Percentiles rank a stretch among this genome's conserved stretches.
Conservation (phyloP, 2,113 vertebrate species). For the Thunnus thynnus region DNA sequence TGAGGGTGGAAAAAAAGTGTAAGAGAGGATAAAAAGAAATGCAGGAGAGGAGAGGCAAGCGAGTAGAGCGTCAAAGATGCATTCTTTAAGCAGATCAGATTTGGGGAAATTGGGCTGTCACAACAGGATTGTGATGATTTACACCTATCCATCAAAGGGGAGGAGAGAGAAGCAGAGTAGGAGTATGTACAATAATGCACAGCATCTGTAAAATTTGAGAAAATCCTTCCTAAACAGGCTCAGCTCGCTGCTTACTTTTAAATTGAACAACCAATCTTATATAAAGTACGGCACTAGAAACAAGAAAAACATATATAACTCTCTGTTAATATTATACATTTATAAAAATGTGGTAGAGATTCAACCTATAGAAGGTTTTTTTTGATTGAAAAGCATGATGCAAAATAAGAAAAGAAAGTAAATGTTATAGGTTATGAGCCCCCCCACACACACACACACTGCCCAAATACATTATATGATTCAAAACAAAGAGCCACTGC, state of each 20-base stretch:
- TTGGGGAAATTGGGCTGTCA: slow-evolving; percentile 99
- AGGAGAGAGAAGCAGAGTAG: slow-evolving; percentile 38
- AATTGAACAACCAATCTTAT: slow-evolving; percentile 10
- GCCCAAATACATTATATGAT: not conserved
- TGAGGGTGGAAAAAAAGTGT: slow-evolving; percentile 1
- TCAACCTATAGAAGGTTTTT: not conserved
- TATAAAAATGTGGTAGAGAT: not conserved
- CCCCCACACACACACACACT: not conserved
- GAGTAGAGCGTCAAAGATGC: slow-evolving; percentile 85
- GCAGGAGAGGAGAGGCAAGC: slow-evolving; percentile 33
- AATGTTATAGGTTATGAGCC: not conserved
- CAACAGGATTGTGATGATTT: slow-evolving; percentile 97
- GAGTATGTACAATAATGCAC: slow-evolving; percentile 70
- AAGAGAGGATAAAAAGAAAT: slow-evolving; percentile 46
- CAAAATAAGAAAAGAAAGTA: not conserved
- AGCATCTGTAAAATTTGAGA: slow-evolving; percentile 49
- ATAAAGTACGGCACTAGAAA: slow-evolving; percentile 3
- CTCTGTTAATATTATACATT: not conserved
- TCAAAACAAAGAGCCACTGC: no score
- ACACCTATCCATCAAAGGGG: slow-evolving; percentile 95
- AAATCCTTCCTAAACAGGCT: slow-evolving; percentile 33
- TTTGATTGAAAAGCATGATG: not conserved
- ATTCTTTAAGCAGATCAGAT: slow-evolving; percentile 99
- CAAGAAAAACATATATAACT: not conserved
- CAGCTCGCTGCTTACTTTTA: slow-evolving; percentile 5